Evolutionary conservation across 2,797 vertebrate genomes (phyloP).

Genomic region (Eupleurogrammus muticus): DNA sequence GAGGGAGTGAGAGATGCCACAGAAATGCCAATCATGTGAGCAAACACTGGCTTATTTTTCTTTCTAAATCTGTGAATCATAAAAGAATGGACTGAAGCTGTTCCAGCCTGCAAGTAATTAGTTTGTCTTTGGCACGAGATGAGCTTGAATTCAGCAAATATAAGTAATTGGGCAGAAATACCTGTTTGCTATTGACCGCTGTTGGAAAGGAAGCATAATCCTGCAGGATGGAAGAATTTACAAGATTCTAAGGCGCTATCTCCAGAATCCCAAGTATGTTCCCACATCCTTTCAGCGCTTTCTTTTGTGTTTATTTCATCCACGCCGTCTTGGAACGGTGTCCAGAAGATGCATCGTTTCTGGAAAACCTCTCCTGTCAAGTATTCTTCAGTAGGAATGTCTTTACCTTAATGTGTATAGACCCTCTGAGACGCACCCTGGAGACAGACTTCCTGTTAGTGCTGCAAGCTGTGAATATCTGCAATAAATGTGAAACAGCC

Average conservation of each 20-base stretch:
- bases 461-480: no score
- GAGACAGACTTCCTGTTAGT: constrained; percentile 71
- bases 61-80: background rate
- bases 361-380: constrained; percentile 49
- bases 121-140: background rate
- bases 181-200: no score
- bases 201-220: no score
- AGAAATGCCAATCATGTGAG: constrained; percentile 20
- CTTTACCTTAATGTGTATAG: constrained; percentile 80
- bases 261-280: no score
- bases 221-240: no score
- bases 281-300: no score
- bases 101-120: background rate
- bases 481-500: no score
- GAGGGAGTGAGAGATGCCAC: constrained; percentile 24
- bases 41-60: background rate
- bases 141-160: no score
- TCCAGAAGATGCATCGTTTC: background rate
- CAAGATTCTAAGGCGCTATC: no score
- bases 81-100: background rate
- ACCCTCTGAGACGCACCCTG: constrained; percentile 55
- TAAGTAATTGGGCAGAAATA: no score
- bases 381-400: constrained; percentile 50
- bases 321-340: background rate
- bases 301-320: no score